These are phyloP conservation scores for Cenopis cana DNA, from an alignment of 2,888 invertebrate genomes.

Conservation along the genomic window DNA sequence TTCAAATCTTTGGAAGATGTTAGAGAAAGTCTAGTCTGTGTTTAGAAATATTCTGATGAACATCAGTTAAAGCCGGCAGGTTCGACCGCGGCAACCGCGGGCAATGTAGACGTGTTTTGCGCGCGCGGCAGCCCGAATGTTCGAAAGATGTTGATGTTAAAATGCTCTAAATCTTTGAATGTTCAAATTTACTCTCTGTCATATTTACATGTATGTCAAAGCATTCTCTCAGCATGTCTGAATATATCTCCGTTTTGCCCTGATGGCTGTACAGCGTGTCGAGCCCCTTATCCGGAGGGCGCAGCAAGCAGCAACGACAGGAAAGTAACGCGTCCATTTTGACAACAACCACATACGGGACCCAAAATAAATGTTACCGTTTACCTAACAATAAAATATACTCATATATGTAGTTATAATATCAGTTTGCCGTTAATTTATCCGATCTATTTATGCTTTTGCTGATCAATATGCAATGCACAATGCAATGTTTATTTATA, in stretches of 20 bases:
- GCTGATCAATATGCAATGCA: no score
- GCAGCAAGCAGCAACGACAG: conserved; percentile 70
- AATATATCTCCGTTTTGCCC: conserved; percentile 69
- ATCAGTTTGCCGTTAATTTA: background rate
- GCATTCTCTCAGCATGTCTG: conserved; percentile 76
- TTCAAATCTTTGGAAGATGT: background rate
- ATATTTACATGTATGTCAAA: conserved; percentile 73
- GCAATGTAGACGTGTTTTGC: no score
- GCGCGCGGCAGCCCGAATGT: no score
- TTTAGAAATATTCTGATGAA: background rate
- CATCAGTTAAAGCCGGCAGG: background rate
- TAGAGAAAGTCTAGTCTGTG: background rate
- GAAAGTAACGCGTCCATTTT: conserved; percentile 57
- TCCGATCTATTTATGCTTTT: background rate
- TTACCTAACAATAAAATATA: background rate
- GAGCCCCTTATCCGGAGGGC: conserved; percentile 70
- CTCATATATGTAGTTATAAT: background rate
- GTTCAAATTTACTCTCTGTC: background rate
- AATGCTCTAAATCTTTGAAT: no score
- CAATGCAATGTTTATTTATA: conserved; percentile 4
- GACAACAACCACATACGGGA: background rate
- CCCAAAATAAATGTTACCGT: background rate
- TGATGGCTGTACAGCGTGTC: conserved; percentile 61
- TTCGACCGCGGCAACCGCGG: no score
- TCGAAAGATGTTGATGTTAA: no score